phyloP scores from a whole-genome alignment of 2,797 vertebrate genomes.

The Aldrovandia affinis region DNA sequence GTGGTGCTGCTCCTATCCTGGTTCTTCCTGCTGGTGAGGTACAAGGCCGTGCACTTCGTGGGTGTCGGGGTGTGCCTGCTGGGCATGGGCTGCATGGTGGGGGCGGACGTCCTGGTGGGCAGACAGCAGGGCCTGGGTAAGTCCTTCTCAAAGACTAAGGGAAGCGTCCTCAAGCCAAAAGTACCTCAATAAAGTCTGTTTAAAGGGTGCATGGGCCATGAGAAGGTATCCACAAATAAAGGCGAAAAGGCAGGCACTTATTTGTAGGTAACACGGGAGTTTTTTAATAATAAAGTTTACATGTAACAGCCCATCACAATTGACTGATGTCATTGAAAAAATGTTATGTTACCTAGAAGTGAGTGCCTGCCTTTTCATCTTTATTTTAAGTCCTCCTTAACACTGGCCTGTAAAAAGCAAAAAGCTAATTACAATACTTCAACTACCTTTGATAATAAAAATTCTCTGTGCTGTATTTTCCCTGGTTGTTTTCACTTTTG shows the following conservation, averaged over 20 bases:
- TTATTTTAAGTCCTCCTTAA: too few relatives aligned
- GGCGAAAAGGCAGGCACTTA: too few relatives aligned
- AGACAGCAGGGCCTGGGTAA: constrained; percentile 88
- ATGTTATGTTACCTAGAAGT: too few relatives aligned
- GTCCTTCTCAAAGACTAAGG: constrained; percentile 45
- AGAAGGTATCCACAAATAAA: too few relatives aligned
- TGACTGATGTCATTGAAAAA: too few relatives aligned
- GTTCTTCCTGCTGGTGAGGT: constrained; percentile 94
- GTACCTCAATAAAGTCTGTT: too few relatives aligned
- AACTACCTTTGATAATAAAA: not conserved
- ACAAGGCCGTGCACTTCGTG: constrained; percentile 89
- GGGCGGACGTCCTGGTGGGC: constrained; percentile 88
- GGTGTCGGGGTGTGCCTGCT: constrained; percentile 90
- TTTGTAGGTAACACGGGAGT: too few relatives aligned
- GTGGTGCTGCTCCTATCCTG: constrained; percentile 94
- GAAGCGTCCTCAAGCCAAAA: too few relatives aligned
- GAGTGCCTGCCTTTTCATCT: too few relatives aligned
- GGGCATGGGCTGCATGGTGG: constrained; percentile 93
- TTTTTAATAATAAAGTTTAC: too few relatives aligned
- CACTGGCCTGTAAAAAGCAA: not conserved
- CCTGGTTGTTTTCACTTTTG: not conserved
- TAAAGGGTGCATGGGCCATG: too few relatives aligned
- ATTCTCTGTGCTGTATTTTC: not conserved
- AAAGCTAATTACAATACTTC: not conserved
- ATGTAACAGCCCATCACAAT: too few relatives aligned